Conservation (phyloP, 2,113 vertebrate genomes). For the Empidonax traillii region DNA sequence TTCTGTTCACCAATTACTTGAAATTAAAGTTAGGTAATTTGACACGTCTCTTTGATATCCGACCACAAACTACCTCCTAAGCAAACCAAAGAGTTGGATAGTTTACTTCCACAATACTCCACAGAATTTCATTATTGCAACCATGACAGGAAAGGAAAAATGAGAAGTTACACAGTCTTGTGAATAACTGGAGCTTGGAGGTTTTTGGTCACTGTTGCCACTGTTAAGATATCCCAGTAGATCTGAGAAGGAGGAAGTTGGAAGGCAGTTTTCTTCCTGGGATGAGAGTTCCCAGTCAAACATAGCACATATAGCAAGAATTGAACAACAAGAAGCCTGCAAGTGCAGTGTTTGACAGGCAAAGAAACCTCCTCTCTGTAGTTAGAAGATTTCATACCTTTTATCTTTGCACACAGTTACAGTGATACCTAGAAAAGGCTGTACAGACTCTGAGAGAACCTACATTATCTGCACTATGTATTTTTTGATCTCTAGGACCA, state of each 20-base stretch:
- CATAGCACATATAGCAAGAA: background rate
- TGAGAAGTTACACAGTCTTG: conserved; percentile 17
- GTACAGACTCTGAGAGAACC: background rate
- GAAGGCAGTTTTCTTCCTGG: background rate
- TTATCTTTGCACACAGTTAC: background rate
- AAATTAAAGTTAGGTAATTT: conserved; percentile 78
- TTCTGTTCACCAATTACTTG: conserved; percentile 70
- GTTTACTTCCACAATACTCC: conserved; percentile 45
- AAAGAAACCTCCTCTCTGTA: background rate
- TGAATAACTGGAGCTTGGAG: background rate
- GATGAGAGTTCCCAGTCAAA: background rate
- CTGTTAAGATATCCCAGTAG: background rate
- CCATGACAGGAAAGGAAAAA: conserved; percentile 58
- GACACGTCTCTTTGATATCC: conserved; percentile 71
- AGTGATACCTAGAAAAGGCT: background rate
- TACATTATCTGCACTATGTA: background rate
- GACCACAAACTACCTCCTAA: conserved; percentile 78
- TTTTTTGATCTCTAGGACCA: background rate
- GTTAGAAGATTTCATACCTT: background rate
- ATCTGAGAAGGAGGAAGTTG: background rate
- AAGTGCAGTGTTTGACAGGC: background rate
- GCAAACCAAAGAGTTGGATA: conserved; percentile 55
- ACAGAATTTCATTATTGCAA: conserved; percentile 41
- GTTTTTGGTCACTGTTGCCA: conserved; percentile 25
- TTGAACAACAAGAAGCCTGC: background rate